Evolutionary conservation across 2,888 invertebrate species (phyloP).

Genomic region (Cantharis rustica): DNA sequence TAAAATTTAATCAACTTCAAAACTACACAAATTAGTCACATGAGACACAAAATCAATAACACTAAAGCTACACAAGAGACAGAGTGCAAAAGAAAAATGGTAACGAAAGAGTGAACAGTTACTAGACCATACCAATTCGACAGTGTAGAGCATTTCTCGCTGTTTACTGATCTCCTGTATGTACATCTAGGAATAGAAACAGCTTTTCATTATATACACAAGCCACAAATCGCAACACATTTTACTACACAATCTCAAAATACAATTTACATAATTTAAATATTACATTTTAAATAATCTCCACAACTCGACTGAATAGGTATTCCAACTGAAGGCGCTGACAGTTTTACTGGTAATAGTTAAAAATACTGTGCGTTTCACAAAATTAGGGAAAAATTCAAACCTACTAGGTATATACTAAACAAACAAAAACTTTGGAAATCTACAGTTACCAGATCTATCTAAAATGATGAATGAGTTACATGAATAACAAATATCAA

Average conservation of each 20-base stretch:
- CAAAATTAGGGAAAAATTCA: background rate
- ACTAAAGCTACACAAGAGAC: slow-evolving; percentile 25
- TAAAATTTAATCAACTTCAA: background rate
- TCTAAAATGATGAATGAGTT: slow-evolving; percentile 16
- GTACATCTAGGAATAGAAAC: slow-evolving; percentile 73
- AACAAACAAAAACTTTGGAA: background rate
- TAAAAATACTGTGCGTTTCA: background rate
- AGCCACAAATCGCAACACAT: slow-evolving; percentile 43
- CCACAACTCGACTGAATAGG: background rate
- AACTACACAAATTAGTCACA: slow-evolving; percentile 5
- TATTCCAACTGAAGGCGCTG: background rate
- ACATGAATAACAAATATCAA: slow-evolving; percentile 12
- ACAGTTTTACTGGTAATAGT: background rate
- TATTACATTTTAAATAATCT: background rate
- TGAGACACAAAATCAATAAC: slow-evolving; percentile 23
- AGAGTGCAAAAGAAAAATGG: slow-evolving; percentile 25
- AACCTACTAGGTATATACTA: background rate
- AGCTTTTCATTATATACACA: slow-evolving; percentile 55
- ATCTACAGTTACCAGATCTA: slow-evolving; percentile 9
- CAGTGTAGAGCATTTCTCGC: slow-evolving; percentile 81
- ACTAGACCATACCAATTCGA: slow-evolving; percentile 74
- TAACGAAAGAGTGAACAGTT: slow-evolving; percentile 24
- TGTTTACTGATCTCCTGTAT: slow-evolving; percentile 89
- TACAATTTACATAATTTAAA: background rate
- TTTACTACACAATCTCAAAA: slow-evolving; percentile 8